phyloP scores from a whole-genome alignment of 2,888 invertebrate genomes.

The Odontomyia ornata region DNA sequence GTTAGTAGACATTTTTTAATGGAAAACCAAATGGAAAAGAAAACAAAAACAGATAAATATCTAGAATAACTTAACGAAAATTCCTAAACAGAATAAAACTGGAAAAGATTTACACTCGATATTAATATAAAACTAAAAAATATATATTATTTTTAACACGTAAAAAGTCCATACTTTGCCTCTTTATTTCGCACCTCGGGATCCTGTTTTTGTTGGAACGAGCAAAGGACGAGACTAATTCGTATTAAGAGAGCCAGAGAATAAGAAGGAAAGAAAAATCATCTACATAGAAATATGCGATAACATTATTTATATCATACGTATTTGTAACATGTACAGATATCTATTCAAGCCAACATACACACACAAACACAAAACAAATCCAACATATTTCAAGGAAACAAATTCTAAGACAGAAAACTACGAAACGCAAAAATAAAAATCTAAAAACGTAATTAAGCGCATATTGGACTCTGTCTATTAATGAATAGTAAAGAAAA shows the following conservation, averaged over 20 bases:
- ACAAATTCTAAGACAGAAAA: not conserved
- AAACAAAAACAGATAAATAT: not conserved
- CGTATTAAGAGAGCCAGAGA: not conserved
- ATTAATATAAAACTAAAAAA: conserved; percentile 19
- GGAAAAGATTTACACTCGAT: conserved; percentile 1
- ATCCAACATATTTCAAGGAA: not conserved
- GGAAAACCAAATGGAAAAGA: not conserved
- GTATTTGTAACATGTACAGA: conserved; percentile 39
- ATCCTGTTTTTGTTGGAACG: not conserved
- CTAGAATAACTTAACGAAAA: not conserved
- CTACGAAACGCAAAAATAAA: no score
- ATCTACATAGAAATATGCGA: conserved; percentile 5
- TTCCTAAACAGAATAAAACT: conserved; percentile 34
- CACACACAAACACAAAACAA: not conserved
- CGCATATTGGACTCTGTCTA: conserved; percentile 25
- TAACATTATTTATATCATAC: conserved; percentile 21
- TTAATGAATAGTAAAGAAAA: conserved; percentile 17
- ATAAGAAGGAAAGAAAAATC: not conserved
- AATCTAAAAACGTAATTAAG: not conserved
- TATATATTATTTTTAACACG: conserved; percentile 12
- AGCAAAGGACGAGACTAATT: not conserved
- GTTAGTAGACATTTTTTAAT: conserved; percentile 5
- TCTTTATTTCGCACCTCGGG: conserved; percentile 7
- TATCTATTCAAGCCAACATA: not conserved
- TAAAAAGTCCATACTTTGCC: not conserved